Base-by-base conservation (phyloP, 2,888 invertebrate genomes). In the Cantharis flavilabris region DNA sequence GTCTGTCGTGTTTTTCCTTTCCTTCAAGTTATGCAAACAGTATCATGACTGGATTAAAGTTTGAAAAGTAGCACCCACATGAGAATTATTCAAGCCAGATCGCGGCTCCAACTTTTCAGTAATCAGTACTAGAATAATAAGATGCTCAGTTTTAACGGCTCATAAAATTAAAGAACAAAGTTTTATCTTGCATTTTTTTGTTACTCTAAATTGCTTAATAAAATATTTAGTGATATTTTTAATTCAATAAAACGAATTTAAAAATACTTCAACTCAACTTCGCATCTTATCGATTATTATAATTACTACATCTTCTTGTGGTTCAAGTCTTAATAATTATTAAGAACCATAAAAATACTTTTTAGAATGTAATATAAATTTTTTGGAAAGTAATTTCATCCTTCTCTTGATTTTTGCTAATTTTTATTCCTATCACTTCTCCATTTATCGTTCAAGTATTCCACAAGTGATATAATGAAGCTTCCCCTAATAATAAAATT, bases 31-130 rank as follows among this genome's bases (percentile, higher is more conserved):
- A 79, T 79, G 80, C 80, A 80, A 80, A 80, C 80, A 75, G 78
- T 79, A 80, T 80, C 80, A 78, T 79, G 75, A 76, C 76, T 76
- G 80, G 77, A 80, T 80, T 80, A 80, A 80, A 80, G 75, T 80
- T 80, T 73, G 75, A 70, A 70, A 70, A 70, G 71, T 70, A 70
- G 75, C 75, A 70, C 75, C 75, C 71, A 75, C 75, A 75, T 71
- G 75, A 70, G 65, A 70, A 75, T 75, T 75, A 71, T 75, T 75
- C 70, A 62, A 20, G 65, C 70, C 70, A 49, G 71, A 71, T 62
- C 75, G 70, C 49, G 75, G 64, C 67, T n/a, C 75, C 63, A 65
- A 73, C 73, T 73, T 73, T 73, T 73, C 63, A 70, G 73, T 73
- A 73, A 73, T 73, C 73, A 73, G 73, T 73, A 73, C 69, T 28